These are phyloP conservation scores for Clarias batrachus DNA, from an alignment of 2,113 vertebrate genomes.

Conservation along the genomic window DNA sequence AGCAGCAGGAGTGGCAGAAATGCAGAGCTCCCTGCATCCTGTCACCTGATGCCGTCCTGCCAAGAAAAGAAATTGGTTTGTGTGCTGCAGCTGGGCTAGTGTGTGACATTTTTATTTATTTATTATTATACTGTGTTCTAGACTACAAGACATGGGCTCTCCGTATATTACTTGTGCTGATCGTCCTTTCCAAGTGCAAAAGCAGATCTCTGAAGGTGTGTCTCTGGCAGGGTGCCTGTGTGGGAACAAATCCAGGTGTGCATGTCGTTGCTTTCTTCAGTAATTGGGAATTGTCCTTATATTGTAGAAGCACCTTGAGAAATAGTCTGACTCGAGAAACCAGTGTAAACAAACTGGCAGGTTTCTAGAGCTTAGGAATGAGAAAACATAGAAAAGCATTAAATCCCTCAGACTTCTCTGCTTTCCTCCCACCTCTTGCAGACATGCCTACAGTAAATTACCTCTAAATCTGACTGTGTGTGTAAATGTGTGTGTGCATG, in stretches of 20 bases:
- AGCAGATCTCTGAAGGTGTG: not conserved
- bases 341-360: not conserved
- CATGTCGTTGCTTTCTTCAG: not conserved
- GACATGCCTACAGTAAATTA: not conserved
- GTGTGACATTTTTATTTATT: slow-evolving; percentile 35
- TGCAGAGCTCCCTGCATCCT: slow-evolving; percentile 37
- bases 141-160: slow-evolving; percentile 40
- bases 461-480: not conserved
- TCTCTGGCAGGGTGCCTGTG: slow-evolving; percentile 17
- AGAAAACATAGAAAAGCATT: not conserved
- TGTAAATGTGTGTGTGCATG: not conserved
- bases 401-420: not conserved
- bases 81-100: slow-evolving; percentile 36
- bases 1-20: slow-evolving; percentile 33
- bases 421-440: not conserved
- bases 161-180: not conserved
- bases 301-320: not conserved
- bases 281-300: slow-evolving; percentile 3
- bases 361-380: not conserved
- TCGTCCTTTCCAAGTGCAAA: slow-evolving; percentile 17
- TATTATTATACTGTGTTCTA: slow-evolving; percentile 36
- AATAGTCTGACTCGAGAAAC: not conserved
- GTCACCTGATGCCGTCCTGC: slow-evolving; percentile 42
- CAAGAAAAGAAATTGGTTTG: slow-evolving; percentile 50
- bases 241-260: slow-evolving; percentile 24